Conservation (phyloP, 1,140 invertebrate genomes). For the Homalodisca vitripennis region DNA sequence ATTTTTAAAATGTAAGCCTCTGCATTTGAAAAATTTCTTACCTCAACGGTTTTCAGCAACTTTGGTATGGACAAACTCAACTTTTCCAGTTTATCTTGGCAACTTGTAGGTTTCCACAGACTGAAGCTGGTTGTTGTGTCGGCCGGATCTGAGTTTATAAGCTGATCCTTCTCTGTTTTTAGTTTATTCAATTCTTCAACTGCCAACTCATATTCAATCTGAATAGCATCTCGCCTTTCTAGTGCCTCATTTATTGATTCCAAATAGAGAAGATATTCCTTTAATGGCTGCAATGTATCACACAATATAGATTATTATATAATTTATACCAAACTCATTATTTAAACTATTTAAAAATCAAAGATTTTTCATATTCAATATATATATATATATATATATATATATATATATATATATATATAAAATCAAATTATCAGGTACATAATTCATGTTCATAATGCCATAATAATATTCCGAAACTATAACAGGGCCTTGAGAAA, state of each 20-base stretch:
- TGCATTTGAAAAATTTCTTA: constrained; percentile 41
- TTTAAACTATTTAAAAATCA: too few relatives aligned
- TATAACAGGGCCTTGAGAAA: too few relatives aligned
- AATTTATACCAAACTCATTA: too few relatives aligned
- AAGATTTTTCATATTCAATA: too few relatives aligned
- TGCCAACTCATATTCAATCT: constrained; percentile 65
- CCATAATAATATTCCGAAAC: too few relatives aligned
- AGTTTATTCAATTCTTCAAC: constrained; percentile 63
- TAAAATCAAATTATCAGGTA: too few relatives aligned
- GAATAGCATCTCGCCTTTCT: constrained; percentile 63
- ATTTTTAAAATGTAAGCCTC: too few relatives aligned
- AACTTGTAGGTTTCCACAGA: constrained; percentile 54
- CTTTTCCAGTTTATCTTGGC: constrained; percentile 59
- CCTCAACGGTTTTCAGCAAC: constrained; percentile 56
- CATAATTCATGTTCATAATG: too few relatives aligned
- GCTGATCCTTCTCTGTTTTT: constrained; percentile 64
- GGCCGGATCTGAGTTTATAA: constrained; percentile 49
- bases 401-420: too few relatives aligned
- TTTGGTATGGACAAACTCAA: constrained; percentile 54
- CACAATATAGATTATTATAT: too few relatives aligned
- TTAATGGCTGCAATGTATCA: constrained; percentile 56
- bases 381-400: too few relatives aligned
- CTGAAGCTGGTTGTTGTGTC: constrained; percentile 43
- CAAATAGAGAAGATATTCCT: constrained; percentile 68
- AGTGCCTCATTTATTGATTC: constrained; percentile 69